phyloP scores from a whole-genome alignment of 1,140 invertebrate species.

The Temnothorax nylanderi region DNA sequence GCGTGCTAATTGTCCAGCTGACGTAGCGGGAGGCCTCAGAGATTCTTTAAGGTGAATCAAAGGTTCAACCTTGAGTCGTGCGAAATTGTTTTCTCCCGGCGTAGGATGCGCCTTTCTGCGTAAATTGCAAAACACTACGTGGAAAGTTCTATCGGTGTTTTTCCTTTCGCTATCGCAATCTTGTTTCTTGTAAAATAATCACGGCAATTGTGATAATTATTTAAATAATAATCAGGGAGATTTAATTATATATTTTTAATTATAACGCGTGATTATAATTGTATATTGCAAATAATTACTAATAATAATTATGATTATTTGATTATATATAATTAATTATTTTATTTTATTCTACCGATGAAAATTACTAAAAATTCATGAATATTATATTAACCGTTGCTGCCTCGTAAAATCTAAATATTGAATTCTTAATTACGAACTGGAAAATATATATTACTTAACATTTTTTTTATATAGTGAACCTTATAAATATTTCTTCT shows the following conservation, averaged over 20 bases:
- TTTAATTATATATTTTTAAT: neutral
- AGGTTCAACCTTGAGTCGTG: conserved; percentile 41
- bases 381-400: conserved; percentile 20
- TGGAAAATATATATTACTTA: neutral
- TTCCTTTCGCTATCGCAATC: neutral
- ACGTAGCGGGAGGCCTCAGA: conserved; percentile 51
- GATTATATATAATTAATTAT: neutral
- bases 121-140: conserved; percentile 42
- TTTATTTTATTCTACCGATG: neutral
- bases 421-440: neutral
- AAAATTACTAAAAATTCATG: neutral
- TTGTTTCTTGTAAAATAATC: conserved; percentile 13
- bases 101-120: conserved; percentile 51
- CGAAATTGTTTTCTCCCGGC: conserved; percentile 61
- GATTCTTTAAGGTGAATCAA: conserved; percentile 58
- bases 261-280: too few species aligned
- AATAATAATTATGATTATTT: neutral
- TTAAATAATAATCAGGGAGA: neutral
- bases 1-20: conserved; percentile 74
- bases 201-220: neutral
- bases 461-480: neutral
- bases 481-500: neutral
- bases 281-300: neutral
- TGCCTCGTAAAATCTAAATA: neutral
- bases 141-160: conserved; percentile 58